A percentile compares a stretch with the other conserved stretches of the same genome.
Evolutionary conservation across 2,888 invertebrate species (phyloP).

Genomic region (Cryptus viduatorius): DNA sequence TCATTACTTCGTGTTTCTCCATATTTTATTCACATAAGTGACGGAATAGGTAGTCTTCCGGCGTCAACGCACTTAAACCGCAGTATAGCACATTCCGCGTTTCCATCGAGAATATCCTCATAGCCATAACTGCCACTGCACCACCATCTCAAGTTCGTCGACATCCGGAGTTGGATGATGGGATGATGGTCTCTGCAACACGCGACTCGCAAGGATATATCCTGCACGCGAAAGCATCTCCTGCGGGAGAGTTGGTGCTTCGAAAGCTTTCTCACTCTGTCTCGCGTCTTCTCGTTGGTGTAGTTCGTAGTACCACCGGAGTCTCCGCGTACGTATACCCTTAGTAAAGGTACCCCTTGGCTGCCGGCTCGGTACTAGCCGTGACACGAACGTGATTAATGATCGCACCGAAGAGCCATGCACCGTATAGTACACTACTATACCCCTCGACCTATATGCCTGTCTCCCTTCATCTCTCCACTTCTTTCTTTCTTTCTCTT

Average conservation of each 20-base stretch:
- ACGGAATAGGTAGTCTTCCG: not conserved
- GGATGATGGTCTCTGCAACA: conserved; percentile 47
- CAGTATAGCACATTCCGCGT: conserved; percentile 29
- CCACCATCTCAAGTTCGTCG: conserved; percentile 63
- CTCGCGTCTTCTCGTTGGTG: conserved; percentile 61
- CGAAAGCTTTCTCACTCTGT: conserved; percentile 66
- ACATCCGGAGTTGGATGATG: conserved; percentile 61
- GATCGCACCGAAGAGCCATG: conserved; percentile 82
- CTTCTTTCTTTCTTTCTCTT: conserved; percentile 62
- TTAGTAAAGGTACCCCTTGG: conserved; percentile 82
- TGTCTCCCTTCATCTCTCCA: conserved; percentile 52
- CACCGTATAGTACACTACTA: conserved; percentile 73
- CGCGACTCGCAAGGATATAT: conserved; percentile 54
- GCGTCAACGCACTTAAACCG: conserved; percentile 19
- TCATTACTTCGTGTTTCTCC: not conserved
- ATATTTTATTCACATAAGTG: not conserved
- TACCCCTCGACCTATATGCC: conserved; percentile 56
- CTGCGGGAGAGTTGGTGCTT: conserved; percentile 52
- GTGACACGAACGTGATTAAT: conserved; percentile 84
- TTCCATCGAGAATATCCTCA: conserved; percentile 33
- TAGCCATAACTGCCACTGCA: conserved; percentile 49
- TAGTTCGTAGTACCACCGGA: conserved; percentile 59
- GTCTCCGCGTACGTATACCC: conserved; percentile 78
- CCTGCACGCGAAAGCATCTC: conserved; percentile 64
- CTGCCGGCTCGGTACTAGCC: conserved; percentile 83